These are phyloP conservation scores for Zaprionus lineosus DNA, from an alignment of 2,888 invertebrate genomes.

Conservation along the genomic window DNA sequence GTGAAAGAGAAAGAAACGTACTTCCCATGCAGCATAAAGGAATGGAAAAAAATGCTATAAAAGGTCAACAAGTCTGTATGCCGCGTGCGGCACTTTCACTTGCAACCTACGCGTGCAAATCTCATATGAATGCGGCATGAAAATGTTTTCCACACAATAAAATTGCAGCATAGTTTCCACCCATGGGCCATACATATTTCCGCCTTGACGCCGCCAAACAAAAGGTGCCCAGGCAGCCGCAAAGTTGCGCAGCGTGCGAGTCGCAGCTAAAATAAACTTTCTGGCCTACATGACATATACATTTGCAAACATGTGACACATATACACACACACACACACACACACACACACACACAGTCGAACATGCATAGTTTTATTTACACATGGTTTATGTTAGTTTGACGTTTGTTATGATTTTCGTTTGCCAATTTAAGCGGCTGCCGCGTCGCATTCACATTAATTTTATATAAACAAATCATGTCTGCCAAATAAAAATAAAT, in stretches of 20 bases:
- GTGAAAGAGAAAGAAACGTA: background rate
- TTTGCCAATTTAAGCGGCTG: slow-evolving; percentile 26
- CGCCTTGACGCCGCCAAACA: slow-evolving; percentile 52
- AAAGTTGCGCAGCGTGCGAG: slow-evolving; percentile 29
- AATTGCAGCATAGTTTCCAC: slow-evolving; percentile 46
- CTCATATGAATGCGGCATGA: slow-evolving; percentile 44
- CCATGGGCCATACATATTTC: slow-evolving; percentile 32
- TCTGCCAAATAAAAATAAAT: too few relatives aligned
- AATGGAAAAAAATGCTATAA: slow-evolving; percentile 7
- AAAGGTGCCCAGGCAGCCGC: slow-evolving; percentile 47
- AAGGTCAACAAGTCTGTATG: slow-evolving; percentile 45
- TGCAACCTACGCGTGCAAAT: slow-evolving; percentile 4
- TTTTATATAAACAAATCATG: too few relatives aligned
- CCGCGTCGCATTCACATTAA: slow-evolving; percentile 27
- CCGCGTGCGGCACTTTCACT: background rate
- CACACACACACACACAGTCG: background rate
- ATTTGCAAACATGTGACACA: slow-evolving; percentile 13
- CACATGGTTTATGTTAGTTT: too few relatives aligned
- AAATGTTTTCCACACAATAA: slow-evolving; percentile 61
- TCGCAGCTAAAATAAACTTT: slow-evolving; percentile 34
- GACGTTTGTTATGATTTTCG: slow-evolving; percentile 37
- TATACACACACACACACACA: background rate
- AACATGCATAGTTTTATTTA: too few relatives aligned
- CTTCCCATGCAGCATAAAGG: background rate
- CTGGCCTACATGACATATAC: too few relatives aligned